These are phyloP conservation scores for Taenaris catops DNA, from an alignment of 2,888 invertebrate species.

Conservation along the genomic window DNA sequence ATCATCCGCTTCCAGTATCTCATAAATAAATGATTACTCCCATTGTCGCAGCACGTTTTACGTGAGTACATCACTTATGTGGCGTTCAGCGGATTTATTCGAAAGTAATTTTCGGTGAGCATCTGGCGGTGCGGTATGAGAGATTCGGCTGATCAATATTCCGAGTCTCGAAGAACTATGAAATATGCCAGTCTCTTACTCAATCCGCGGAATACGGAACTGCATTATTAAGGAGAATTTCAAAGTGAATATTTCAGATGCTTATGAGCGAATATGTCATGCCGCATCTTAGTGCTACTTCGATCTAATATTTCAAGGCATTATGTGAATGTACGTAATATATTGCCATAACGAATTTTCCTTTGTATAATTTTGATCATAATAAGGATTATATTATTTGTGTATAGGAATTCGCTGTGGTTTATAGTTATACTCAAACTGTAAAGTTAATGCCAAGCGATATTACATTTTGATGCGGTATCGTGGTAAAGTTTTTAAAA, in stretches of 20 bases:
- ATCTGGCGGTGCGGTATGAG: slow-evolving; percentile 73
- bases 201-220: slow-evolving; percentile 54
- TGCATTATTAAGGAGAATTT: slow-evolving; percentile 16
- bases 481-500: too few relatives aligned
- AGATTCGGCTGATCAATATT: slow-evolving; percentile 75
- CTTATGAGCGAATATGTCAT: too few relatives aligned
- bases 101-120: slow-evolving; percentile 75
- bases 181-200: slow-evolving; percentile 72
- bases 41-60: slow-evolving; percentile 36
- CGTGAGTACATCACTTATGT: slow-evolving; percentile 35
- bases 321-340: too few relatives aligned
- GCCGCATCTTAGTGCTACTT: too few relatives aligned
- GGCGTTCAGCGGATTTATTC: slow-evolving; percentile 66
- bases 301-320: too few relatives aligned
- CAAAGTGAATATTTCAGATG: slow-evolving; percentile 7
- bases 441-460: too few relatives aligned
- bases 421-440: too few relatives aligned
- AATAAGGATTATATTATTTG: too few relatives aligned
- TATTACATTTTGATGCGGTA: too few relatives aligned
- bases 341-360: too few relatives aligned
- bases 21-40: slow-evolving; percentile 42
- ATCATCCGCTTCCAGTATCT: slow-evolving; percentile 18
- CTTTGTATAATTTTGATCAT: too few relatives aligned
- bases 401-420: too few relatives aligned
- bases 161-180: slow-evolving; percentile 68